These are phyloP conservation scores for Nomada fabriciana DNA, from an alignment of 2,888 invertebrate genomes.

Conservation along the genomic window DNA sequence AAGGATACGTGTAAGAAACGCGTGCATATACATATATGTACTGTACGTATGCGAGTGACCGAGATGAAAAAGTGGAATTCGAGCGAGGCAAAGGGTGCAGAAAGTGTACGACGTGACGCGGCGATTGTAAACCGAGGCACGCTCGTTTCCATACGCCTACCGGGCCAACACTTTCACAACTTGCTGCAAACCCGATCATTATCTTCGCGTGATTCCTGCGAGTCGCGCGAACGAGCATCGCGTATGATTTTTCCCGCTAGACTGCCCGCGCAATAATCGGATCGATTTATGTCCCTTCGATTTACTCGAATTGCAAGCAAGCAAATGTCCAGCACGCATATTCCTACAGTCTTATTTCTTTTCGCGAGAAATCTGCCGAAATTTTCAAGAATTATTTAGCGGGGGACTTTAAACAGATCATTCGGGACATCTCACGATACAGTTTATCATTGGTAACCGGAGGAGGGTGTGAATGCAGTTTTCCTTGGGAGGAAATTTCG, in stretches of 20 bases:
- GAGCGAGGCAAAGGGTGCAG: conserved; percentile 6
- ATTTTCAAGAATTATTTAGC: too few species aligned
- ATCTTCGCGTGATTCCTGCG: conserved; percentile 15
- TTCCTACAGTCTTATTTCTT: not conserved
- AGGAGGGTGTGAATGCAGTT: not conserved
- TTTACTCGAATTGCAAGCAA: not conserved
- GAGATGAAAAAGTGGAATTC: conserved; percentile 13
- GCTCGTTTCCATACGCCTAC: conserved; percentile 24
- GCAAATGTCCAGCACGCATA: too few species aligned
- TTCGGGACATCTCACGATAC: too few species aligned
- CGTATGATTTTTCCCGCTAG: not conserved
- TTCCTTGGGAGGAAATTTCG: conserved; percentile 11
- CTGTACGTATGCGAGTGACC: not conserved
- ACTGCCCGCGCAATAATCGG: conserved; percentile 6
- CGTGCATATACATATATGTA: too few species aligned
- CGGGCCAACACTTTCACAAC: conserved; percentile 32
- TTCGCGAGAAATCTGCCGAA: not conserved
- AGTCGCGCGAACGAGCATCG: conserved; percentile 1
- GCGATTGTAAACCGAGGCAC: conserved; percentile 23
- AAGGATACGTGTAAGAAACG: too few species aligned
- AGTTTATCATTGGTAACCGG: too few species aligned
- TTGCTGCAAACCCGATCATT: conserved; percentile 27
- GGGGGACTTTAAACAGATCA: too few species aligned
- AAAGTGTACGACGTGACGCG: conserved; percentile 15
- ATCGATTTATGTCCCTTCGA: conserved; percentile 23